Conservation (phyloP, 2,888 invertebrate genomes). For the Caradrina clavipalpis region DNA sequence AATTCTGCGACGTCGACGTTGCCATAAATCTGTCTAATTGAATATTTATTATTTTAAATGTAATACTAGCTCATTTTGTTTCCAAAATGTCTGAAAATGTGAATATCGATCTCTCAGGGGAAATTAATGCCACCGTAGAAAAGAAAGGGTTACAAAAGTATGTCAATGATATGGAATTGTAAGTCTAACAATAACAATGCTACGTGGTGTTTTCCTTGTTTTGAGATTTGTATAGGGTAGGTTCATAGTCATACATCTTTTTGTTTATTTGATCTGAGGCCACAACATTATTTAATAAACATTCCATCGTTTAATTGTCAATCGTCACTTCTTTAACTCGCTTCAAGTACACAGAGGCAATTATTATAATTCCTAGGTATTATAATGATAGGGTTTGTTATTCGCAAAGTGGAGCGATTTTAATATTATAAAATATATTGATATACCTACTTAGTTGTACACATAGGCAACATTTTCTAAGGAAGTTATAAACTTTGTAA, state of each 20-base stretch:
- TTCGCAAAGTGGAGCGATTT: background rate
- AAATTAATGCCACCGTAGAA: constrained; percentile 85
- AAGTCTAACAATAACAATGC: constrained; percentile 78
- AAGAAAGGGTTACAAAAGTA: constrained; percentile 89
- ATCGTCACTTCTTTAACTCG: constrained; percentile 43
- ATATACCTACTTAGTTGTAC: background rate
- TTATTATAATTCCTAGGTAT: too few relatives aligned
- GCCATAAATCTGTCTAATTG: background rate
- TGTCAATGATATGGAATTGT: constrained; percentile 89
- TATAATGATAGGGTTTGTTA: constrained; percentile 6
- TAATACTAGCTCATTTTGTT: background rate
- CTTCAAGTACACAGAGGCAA: too few relatives aligned
- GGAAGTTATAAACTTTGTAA: background rate
- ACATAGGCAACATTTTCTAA: background rate
- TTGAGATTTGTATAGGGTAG: constrained; percentile 39
- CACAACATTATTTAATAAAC: constrained; percentile 37
- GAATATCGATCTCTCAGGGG: constrained; percentile 87
- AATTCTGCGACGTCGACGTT: constrained; percentile 11
- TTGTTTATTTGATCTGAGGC: constrained; percentile 1
- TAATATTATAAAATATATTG: constrained; percentile 1
- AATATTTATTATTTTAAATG: background rate
- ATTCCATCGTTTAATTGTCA: constrained; percentile 13
- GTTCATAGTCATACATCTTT: background rate
- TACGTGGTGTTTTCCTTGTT: constrained; percentile 74
- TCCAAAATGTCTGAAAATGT: constrained; percentile 86